Percentiles rank a stretch among this genome's conserved stretches.
phyloP scores from a whole-genome alignment of 2,888 invertebrate genomes.

The Polymixis lichenea region DNA sequence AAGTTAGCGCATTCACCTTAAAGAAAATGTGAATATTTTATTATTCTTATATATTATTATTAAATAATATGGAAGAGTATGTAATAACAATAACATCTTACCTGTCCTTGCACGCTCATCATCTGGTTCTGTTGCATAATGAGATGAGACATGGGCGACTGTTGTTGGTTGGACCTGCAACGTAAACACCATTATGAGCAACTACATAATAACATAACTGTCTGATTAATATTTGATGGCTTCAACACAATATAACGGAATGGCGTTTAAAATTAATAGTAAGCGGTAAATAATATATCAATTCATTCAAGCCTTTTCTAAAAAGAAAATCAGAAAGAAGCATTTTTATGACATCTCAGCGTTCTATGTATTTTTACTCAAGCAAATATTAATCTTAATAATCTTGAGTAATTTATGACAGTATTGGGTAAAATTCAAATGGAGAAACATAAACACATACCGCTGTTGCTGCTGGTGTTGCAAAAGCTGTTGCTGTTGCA shows the following conservation, averaged over 20 bases:
- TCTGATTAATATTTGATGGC: conserved; percentile 19
- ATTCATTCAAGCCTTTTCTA: neutral
- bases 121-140: conserved; percentile 90
- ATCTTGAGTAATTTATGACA: neutral
- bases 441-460: conserved; percentile 6
- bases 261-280: conserved; percentile 3
- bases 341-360: neutral
- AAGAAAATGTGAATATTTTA: neutral
- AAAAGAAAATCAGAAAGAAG: neutral
- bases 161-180: conserved; percentile 87
- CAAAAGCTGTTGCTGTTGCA: conserved; percentile 91
- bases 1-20: too few species aligned
- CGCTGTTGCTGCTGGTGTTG: conserved; percentile 87
- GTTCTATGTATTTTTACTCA: neutral
- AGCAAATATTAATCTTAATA: neutral
- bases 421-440: neutral
- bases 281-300: neutral
- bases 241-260: conserved; percentile 11
- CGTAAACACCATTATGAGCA: conserved; percentile 55
- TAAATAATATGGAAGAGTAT: neutral
- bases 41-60: too few species aligned
- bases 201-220: conserved; percentile 38
- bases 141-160: conserved; percentile 88
- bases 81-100: conserved; percentile 64
- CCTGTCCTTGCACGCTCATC: conserved; percentile 90